phyloP scores from a whole-genome alignment of 2,113 vertebrate genomes.

The Gymnorhina tibicen region DNA sequence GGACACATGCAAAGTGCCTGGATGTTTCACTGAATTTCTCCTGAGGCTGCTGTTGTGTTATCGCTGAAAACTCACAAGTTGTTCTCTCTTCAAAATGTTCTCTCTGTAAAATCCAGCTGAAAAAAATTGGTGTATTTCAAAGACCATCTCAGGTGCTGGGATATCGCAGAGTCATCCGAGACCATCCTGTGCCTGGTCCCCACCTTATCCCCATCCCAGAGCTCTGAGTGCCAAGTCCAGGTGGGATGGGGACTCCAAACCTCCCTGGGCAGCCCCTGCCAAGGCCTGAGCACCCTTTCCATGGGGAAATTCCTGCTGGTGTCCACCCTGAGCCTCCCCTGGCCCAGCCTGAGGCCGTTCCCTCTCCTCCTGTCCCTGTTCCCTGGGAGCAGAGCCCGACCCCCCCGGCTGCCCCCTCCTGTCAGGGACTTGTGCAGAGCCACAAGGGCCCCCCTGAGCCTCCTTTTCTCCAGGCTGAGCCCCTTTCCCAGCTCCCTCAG shows the following conservation, averaged over 20 bases:
- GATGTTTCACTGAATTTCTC: background rate
- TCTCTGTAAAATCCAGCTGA: background rate
- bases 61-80: rapidly evolving
- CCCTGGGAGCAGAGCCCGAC: background rate
- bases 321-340: background rate
- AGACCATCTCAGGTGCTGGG: background rate
- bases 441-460: background rate
- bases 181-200: rapidly evolving
- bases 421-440: background rate
- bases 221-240: background rate
- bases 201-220: background rate
- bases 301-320: background rate
- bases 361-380: background rate
- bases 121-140: background rate
- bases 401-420: background rate
- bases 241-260: background rate
- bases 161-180: background rate
- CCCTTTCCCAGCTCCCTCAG: background rate
- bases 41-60: background rate
- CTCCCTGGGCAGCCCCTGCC: background rate
- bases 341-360: background rate
- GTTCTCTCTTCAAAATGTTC: background rate
- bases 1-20: background rate
- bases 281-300: background rate
- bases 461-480: background rate